phyloP scores from a whole-genome alignment of 1,140 invertebrate species.

The Drosophila micromelanica region DNA sequence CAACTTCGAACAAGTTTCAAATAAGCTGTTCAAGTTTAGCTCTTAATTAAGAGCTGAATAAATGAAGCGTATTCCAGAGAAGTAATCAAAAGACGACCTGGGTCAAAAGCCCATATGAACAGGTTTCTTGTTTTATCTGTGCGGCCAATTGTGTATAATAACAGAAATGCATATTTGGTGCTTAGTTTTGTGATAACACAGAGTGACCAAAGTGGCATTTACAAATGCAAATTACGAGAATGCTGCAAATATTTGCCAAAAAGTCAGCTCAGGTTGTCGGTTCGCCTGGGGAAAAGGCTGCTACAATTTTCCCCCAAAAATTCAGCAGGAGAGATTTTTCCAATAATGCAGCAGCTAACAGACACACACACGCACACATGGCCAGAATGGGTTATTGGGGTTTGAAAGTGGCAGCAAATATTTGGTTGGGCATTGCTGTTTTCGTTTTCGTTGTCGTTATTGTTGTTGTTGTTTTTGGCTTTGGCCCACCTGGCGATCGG shows the following conservation, averaged over 20 bases:
- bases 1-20: no score
- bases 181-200: slow-evolving; percentile 7
- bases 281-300: neutral
- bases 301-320: slow-evolving; percentile 42
- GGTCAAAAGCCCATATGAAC: neutral
- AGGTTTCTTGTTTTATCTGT: neutral
- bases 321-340: slow-evolving; percentile 27
- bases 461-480: slow-evolving; percentile 6
- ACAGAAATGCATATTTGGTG: slow-evolving; percentile 13
- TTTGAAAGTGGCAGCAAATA: slow-evolving; percentile 34
- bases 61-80: no score
- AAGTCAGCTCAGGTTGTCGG: slow-evolving; percentile 18
- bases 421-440: slow-evolving; percentile 40
- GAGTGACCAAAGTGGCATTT: slow-evolving; percentile 1
- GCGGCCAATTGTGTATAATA: neutral
- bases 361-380: neutral
- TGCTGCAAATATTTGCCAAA: slow-evolving; percentile 50
- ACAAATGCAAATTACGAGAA: slow-evolving; percentile 26
- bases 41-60: no score
- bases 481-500: slow-evolving; percentile 24
- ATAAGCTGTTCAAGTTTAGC: no score
- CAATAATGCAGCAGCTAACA: neutral
- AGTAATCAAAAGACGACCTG: no score
- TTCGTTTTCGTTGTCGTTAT: neutral
- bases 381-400: slow-evolving; percentile 9